Evolutionary conservation across 1,140 invertebrate species (phyloP), one percentile per base, ranked within the genome.

Genomic region (Theocolax elegans): DNA sequence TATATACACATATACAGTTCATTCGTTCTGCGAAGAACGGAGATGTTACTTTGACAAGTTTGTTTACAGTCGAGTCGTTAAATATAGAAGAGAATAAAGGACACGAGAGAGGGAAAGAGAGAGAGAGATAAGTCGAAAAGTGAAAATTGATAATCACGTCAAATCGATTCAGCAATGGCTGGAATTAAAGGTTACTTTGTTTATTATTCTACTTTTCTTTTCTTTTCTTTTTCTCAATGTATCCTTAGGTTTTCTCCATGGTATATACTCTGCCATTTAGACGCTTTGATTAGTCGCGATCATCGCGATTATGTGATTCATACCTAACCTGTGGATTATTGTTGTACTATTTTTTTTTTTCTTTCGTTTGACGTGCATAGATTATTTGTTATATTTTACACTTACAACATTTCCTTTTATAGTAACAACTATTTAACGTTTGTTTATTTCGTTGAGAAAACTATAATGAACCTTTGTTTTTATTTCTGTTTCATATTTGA

Each of bases 141-240:
- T n/a, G n/a, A n/a, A n/a, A n/a, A n/a, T n/a, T n/a, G n/a, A n/a
- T n/a, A n/a, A n/a, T n/a, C n/a, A n/a, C n/a, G n/a, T n/a, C n/a
- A 12, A 31, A 13, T 3, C 15, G 15, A 58, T 31, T 38, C 46
- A 71, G 72, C 75, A 66, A 85, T 85, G 83, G 83, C 83, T 65
- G 83, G 82, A 72, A 83, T 85, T 74, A 85, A 85, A 85, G 83
- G 82, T 84, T 79, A 77, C 19, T 69, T 56, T 25, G 19, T 19
- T 62, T n/a, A 58, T 44, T 23, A 56, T 19, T 49, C 29, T 35
- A n/a, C n/a, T n/a, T n/a, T n/a, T n/a, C n/a, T n/a, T n/a, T n/a
- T n/a, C n/a, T n/a, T n/a, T n/a, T n/a, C n/a, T n/a, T n/a, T n/a
- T n/a, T n/a, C n/a, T n/a, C n/a, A n/a, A n/a, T n/a, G n/a, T n/a